Conservation (phyloP, 2,888 invertebrate genomes). For the Gryllus longicercus region DNA sequence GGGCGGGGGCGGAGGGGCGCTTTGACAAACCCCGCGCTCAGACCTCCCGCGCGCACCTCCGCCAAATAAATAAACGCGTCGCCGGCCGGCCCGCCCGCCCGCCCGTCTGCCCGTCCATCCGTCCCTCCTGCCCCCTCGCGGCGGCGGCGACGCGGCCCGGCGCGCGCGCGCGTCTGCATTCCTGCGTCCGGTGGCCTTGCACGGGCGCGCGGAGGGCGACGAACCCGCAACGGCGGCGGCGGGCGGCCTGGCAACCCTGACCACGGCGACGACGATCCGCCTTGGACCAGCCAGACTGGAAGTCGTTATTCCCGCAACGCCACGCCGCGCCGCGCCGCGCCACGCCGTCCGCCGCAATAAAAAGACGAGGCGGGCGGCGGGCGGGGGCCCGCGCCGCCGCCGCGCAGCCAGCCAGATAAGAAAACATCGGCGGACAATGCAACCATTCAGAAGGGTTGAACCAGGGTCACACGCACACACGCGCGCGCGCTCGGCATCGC, state of each 20-base stretch:
- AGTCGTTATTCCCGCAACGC: conserved; percentile 17
- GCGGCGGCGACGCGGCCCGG: background rate
- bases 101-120: background rate
- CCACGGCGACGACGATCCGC: conserved; percentile 17
- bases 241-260: conserved; percentile 9
- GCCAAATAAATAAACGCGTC: background rate
- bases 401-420: conserved; percentile 17
- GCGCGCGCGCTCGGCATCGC: background rate
- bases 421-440: conserved; percentile 17
- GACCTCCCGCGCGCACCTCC: conserved; percentile 6
- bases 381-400: background rate
- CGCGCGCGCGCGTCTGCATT: background rate
- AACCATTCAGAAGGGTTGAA: conserved; percentile 17
- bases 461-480: background rate
- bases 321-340: background rate
- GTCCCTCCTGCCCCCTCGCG: background rate
- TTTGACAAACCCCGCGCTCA: background rate
- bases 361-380: background rate
- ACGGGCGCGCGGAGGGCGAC: background rate
- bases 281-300: conserved; percentile 17
- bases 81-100: background rate
- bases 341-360: background rate
- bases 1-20: background rate
- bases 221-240: background rate
- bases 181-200: background rate